Evolutionary conservation across 2,888 invertebrate species (phyloP).

Genomic region (Orgyia antiqua): DNA sequence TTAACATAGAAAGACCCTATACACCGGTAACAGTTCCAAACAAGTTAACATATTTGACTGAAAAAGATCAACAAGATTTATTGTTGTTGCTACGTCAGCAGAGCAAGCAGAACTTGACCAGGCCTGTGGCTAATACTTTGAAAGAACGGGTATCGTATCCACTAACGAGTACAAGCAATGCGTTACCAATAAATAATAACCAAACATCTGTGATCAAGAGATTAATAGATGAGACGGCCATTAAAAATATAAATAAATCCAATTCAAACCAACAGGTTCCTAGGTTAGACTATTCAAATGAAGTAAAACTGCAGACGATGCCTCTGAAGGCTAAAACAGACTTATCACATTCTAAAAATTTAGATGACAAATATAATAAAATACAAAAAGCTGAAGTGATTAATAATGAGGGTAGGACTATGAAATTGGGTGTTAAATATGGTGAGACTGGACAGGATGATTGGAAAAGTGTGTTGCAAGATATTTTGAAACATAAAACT

Average conservation of each 20-base stretch:
- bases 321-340: conserved; percentile 20
- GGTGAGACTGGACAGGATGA: conserved; percentile 23
- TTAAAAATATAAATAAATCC: conserved; percentile 2
- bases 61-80: conserved; percentile 52
- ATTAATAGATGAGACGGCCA: conserved; percentile 5
- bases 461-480: conserved; percentile 61
- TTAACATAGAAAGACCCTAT: conserved; percentile 7
- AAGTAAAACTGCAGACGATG: conserved; percentile 9
- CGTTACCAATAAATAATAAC: conserved; percentile 2
- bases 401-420: conserved; percentile 12
- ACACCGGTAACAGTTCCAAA: neutral
- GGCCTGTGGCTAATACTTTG: conserved; percentile 5
- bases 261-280: conserved; percentile 8
- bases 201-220: conserved; percentile 11
- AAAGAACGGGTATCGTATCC: conserved; percentile 8
- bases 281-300: conserved; percentile 9
- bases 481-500: conserved; percentile 55
- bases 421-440: neutral
- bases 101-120: conserved; percentile 33
- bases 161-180: conserved; percentile 7
- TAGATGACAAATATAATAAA: conserved; percentile 6
- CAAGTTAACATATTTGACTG: conserved; percentile 27
- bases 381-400: conserved; percentile 13
- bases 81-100: conserved; percentile 45
- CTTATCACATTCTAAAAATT: conserved; percentile 7